Evolutionary conservation across 2,888 invertebrate genomes (phyloP), one percentile per base, ranked within the genome.

Genomic region (Microdon myrmicae): DNA sequence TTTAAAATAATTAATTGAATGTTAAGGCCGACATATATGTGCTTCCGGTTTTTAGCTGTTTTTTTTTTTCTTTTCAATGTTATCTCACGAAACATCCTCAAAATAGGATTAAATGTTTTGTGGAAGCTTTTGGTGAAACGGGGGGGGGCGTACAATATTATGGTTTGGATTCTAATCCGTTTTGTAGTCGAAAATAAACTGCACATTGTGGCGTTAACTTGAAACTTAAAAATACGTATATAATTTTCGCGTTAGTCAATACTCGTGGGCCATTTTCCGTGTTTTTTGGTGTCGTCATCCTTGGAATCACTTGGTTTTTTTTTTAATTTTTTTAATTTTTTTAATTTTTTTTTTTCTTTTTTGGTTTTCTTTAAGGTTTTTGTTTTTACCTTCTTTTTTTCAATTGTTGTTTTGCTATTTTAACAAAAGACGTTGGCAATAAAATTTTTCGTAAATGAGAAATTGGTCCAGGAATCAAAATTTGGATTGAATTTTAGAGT

Each of bases 381-480:
- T 20, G 17, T 34, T 20, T 14, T 37, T 37, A 26, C 49, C 14
- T 9, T 26, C 10, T 22, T 14, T 45, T 3, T 32, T 31, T 9
- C n/a, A 8, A 10, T 37, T 25, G 3, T 34, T 7, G 14, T 8
- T 29, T n/a, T 20, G 22, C 45, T 51, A 34, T 32, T 48, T 71
- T 75, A 79, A 74, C 78, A 78, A 71, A 79, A 79, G 25, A 79
- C 77, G 69, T 79, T 78, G 67, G 79, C 73, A 70, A 79, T 79
- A 66, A 77, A 75, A 71, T 78, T 79, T 71, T 79, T 78, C 56
- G 79, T 77, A 71, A 79, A 79, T 68, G 79, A 76, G 67, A 79
- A 79, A 74, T 78, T 78, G 64, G 74, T 77, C 79, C 79, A 79
- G 68, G 79, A 78, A 73, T 76, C 77, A 37, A 78, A 77, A 72